Evolutionary conservation across 2,113 vertebrate genomes (phyloP).

Genomic region (Tapirus terrestris): DNA sequence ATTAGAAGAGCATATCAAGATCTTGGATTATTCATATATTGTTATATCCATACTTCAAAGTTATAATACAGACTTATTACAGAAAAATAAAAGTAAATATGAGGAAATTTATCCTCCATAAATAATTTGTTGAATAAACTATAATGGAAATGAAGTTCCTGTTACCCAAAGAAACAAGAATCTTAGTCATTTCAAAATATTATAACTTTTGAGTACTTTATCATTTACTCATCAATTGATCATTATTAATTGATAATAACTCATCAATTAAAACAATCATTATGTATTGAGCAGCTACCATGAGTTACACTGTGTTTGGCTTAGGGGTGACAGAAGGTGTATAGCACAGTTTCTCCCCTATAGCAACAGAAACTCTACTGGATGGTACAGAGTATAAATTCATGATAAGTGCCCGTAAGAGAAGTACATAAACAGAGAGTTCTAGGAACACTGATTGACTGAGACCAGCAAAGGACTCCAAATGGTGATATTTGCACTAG

Average conservation of each 20-base stretch:
- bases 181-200: background rate
- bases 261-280: background rate
- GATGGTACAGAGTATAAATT: background rate
- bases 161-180: background rate
- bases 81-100: background rate
- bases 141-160: background rate
- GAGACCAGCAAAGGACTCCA: background rate
- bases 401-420: background rate
- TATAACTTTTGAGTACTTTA: background rate
- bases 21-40: background rate
- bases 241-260: no score
- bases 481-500: background rate
- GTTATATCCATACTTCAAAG: background rate
- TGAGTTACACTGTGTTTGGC: background rate
- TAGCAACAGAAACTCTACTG: background rate
- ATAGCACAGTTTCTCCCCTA: background rate
- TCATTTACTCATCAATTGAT: background rate
- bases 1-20: constrained; percentile 8
- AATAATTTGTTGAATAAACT: constrained; percentile 3
- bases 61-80: background rate
- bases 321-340: background rate
- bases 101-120: background rate
- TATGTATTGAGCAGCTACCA: background rate
- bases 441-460: background rate
- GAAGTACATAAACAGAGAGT: background rate